Base-by-base conservation (phyloP, 2,888 invertebrate genomes). In the Drosophila koepferae region DNA sequence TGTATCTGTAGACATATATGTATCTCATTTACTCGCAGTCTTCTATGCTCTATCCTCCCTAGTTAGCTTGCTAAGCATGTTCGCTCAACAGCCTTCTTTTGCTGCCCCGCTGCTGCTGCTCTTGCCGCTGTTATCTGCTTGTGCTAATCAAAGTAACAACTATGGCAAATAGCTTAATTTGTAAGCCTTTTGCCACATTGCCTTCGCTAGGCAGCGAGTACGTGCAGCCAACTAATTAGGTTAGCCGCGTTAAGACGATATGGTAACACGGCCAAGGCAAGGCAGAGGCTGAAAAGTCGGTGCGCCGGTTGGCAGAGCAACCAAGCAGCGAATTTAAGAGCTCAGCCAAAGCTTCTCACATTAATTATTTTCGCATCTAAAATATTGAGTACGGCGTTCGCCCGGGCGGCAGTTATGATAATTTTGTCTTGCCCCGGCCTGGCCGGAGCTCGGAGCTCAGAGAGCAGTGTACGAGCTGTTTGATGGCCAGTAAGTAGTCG, bases 331-430 rank as follows among this genome's bases (percentile, higher is more conserved):
- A 61, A 44, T 65, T 65, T 54, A 46, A 59, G 61, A 64, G 44
- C 67, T 51, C 20, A 62, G 63, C 66, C 41, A 59, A 69, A 66
- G 76, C 78, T 90, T 90, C 86, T 72, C 90, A 87, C 90, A 87
- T 86, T 88, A 88, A 90, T 87, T 87, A 87, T 83, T 81, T 86
- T 83, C 72, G 89, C 83, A 78, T 74, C 74, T 75, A 55, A 87
- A 85, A 76, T 89, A 85, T 85, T 85, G 89, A 81, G 89, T 66
- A 67, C 82, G 48, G 41, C 61, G 64, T 40, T 61, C 34, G 65
- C 49, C 55, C 34, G 56, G 59, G 41, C 72, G 59, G 72, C 72
- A 81, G 76, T 81, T 89, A 89, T 84, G 84, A 84, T 84, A 89
- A 84, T 89, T 89, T 84, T 60, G 46, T 51, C 38, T 56, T 63